Evolutionary conservation across 2,113 vertebrate species (phyloP), one percentile per base, ranked within the genome.

Genomic region (Pungitius pungitius): DNA sequence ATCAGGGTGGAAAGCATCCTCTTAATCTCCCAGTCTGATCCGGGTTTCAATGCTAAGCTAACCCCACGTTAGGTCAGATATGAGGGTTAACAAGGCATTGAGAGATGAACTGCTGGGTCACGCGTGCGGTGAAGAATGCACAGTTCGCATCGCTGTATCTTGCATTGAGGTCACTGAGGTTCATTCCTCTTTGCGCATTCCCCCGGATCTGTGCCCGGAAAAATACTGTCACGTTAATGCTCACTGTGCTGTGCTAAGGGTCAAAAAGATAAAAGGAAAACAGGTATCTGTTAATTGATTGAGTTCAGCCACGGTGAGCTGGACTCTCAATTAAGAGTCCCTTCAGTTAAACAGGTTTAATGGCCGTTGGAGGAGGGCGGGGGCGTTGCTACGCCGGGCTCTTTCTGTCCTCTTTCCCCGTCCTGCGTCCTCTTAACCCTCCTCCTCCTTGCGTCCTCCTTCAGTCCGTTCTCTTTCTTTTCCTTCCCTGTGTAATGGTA

Each of bases 351-450:
- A n/a, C n/a, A n/a, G n/a, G 62, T 67, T 82, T 70, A 75, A 66
- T 60, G 26, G 22, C 69, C 47, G 30, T 73, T 45, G 12, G 26
- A 27, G 12, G 27, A 37, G n/a, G 2, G n/a, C n/a, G 11, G n/a
- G 18, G 30, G 12, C 12, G 24, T 1, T 61, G 27, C 64, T 77
- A 40, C 72, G 47, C 65, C 81, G 80, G n/a, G n/a, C 78, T 35
- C 65, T 68, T 66, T 27, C 62, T 79, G 69, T 77, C 52, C 40
- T 67, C 56, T 52, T 42, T 54, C 67, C 63, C 22, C 26, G 27
- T 74, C 56, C 71, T 43, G 47, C 72, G 62, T 81, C 57, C n/a
- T 37, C 24, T 79, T 61, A 80, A 77, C 65, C 60, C 58, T 61
- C 61, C 12, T 59, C 26, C 70, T 66, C 52, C 14, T 63, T 17